Evolutionary conservation across 2,113 vertebrate genomes (phyloP), one percentile per base, ranked within the genome.

Genomic region (Hypanus sabinus): DNA sequence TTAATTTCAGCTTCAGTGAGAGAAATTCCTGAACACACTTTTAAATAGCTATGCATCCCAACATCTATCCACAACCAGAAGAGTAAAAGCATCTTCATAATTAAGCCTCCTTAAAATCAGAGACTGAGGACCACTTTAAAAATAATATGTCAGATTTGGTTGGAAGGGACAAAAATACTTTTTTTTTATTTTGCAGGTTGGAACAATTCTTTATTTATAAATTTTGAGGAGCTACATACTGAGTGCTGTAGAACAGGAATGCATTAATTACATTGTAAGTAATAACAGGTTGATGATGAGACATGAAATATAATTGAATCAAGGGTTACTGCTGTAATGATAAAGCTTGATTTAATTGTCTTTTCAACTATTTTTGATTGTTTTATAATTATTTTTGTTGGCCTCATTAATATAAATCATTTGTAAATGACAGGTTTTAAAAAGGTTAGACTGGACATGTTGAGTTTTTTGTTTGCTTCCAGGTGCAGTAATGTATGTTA

Each of bases 341-440:
- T 20, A 68, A 90, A 9, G 14, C 60, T 90, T 90, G 60, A 90
- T 90, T 90, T 90, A 90, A 88, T 90, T 90, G 18, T n/a, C 3
- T 33, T 65, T 60, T 12, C 85, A 90, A n/a, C 85, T n/a, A 90
- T 90, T 90, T 90, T 90, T 90, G 85, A 65, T 65, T 62, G 30
- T 62, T 18, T 60, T 62, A 62, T 62, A 88, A 62, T 88, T 62
- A 38, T 16, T 33, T 90, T 33, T 33, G 16, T 68, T 65, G 5
- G 30, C 33, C 85, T 68, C 60, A 0, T 68, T 90, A 14, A 16
- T 68, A 33, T 65, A 60, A 65, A 18, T 90, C n/a, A 65, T 33
- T 90, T 90, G 18, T 22, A 71, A 18, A 71, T 71, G 70, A 71
- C 18, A 71, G 22, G 71, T 27, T 20, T 24, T 73, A 24, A 73